These are phyloP conservation scores for Engystomops pustulosus DNA, from an alignment of 2,113 vertebrate genomes.

Conservation along the genomic window DNA sequence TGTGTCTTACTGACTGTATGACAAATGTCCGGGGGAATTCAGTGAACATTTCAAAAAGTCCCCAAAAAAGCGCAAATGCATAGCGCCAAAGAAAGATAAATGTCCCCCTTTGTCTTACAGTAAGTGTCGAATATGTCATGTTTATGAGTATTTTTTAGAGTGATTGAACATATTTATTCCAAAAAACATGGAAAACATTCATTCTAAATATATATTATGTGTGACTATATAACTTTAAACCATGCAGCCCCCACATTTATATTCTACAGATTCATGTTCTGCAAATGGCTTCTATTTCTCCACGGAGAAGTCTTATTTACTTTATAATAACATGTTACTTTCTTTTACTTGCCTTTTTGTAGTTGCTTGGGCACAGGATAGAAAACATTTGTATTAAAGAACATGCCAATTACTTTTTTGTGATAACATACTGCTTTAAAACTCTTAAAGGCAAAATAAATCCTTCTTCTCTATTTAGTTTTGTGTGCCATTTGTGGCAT, in stretches of 20 bases:
- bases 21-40: no score
- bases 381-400: not conserved
- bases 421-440: slow-evolving; percentile 11
- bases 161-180: no score
- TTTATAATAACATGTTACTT: not conserved
- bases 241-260: not conserved
- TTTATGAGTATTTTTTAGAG: no score
- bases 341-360: not conserved
- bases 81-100: no score
- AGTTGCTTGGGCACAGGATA: not conserved
- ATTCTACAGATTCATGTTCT: not conserved
- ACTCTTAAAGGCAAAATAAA: not conserved
- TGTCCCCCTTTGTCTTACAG: no score
- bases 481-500: slow-evolving; percentile 4
- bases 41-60: no score
- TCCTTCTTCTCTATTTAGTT: not conserved
- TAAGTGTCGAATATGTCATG: no score
- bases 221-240: not conserved
- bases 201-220: not conserved
- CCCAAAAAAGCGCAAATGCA: no score
- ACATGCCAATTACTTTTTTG: not conserved
- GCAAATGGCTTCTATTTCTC: not conserved
- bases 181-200: not conserved
- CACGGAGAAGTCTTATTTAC: not conserved
- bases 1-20: no score